Evolutionary conservation across 35 echinoderm and acorn worm genomes (phyloP), one percentile per base, ranked within the genome.

Genomic region (Stichopus chloronotus): DNA sequence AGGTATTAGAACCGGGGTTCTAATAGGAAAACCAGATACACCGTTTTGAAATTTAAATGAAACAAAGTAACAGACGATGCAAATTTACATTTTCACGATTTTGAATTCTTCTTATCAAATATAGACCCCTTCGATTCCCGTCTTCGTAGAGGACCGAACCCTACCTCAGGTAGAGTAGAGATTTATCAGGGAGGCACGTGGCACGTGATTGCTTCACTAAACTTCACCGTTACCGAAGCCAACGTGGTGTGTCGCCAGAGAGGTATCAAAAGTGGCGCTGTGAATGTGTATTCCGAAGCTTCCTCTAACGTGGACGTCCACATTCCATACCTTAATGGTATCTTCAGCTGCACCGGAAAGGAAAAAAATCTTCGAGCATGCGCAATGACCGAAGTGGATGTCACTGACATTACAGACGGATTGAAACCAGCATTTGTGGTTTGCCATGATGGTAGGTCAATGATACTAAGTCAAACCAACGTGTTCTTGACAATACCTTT

Each of bases 51-150:
- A n/a, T n/a, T n/a, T n/a, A n/a, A n/a, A n/a, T n/a, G n/a, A n/a
- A n/a, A n/a, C n/a, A n/a, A n/a, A n/a, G n/a, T n/a, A n/a, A n/a
- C n/a, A n/a, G n/a, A n/a, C n/a, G n/a, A n/a, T n/a, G n/a, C n/a
- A n/a, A n/a, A n/a, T n/a, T n/a, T n/a, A n/a, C n/a, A n/a, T n/a
- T n/a, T n/a, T n/a, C n/a, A n/a, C n/a, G n/a, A n/a, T n/a, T n/a
- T n/a, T n/a, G n/a, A n/a, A n/a, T n/a, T n/a, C n/a, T n/a, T n/a
- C n/a, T n/a, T n/a, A n/a, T n/a, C n/a, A n/a, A n/a, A n/a, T n/a
- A n/a, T 16, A 83, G 79, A 83, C 55, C 55, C 30, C 55, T 55
- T 52, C 24, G 79, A 83, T 56, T 83, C 79, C 55, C 79, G 79
- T 52, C 52, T 83, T 5, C 43, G 79, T 7, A 83, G 54, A 17